These are phyloP conservation scores for Sciurus carolinensis DNA, from an alignment of 2,797 vertebrate genomes.

Conservation along the genomic window DNA sequence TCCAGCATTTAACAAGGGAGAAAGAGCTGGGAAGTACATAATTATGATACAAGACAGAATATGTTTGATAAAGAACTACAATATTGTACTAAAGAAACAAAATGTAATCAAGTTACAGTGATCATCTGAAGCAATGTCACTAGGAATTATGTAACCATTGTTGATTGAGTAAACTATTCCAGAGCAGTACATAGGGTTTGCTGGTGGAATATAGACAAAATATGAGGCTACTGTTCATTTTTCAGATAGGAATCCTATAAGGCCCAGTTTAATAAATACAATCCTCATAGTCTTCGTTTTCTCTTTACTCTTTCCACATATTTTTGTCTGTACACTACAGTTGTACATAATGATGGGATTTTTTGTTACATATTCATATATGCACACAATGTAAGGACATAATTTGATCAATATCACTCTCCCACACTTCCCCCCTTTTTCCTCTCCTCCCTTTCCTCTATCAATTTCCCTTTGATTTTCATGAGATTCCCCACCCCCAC, in stretches of 20 bases:
- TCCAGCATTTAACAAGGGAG: not conserved
- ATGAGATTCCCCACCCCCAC: too few relatives aligned
- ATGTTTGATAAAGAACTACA: not conserved
- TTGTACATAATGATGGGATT: too few relatives aligned
- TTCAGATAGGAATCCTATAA: not conserved
- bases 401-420: too few relatives aligned
- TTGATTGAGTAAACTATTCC: not conserved
- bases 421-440: too few relatives aligned
- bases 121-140: not conserved
- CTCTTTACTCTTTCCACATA: too few relatives aligned
- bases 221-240: not conserved
- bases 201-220: not conserved
- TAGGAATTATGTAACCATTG: not conserved
- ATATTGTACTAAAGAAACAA: slow-evolving; percentile 2
- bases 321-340: too few relatives aligned
- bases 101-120: not conserved
- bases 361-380: too few relatives aligned
- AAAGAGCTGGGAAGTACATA: not conserved
- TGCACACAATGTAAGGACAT: too few relatives aligned
- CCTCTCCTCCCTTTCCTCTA: too few relatives aligned
- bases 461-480: too few relatives aligned
- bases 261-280: slow-evolving; percentile 8
- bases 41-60: not conserved
- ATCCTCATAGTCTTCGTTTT: not conserved
- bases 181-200: not conserved